Conservation (phyloP, 1,140 invertebrate genomes). For the Anadara kagoshimensis region DNA sequence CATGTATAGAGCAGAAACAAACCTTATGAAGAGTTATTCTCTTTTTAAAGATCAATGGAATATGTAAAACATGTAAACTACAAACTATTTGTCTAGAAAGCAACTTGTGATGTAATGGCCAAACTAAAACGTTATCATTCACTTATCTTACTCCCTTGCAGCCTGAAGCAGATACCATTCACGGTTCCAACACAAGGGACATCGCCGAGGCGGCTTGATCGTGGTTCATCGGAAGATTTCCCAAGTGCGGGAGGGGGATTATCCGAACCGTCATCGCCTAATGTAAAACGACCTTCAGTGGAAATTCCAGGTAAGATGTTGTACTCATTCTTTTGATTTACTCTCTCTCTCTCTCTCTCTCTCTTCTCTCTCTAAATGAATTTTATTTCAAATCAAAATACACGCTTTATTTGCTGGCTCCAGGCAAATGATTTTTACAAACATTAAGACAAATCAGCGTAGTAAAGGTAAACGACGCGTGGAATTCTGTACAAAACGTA, state of each 20-base stretch:
- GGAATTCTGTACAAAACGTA: no score
- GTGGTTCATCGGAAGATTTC: slow-evolving; percentile 42
- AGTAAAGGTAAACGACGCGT: neutral
- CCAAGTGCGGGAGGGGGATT: slow-evolving; percentile 44
- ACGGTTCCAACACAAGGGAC: slow-evolving; percentile 56
- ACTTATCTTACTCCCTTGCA: slow-evolving; percentile 64
- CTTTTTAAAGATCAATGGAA: no score
- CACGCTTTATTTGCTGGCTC: no score
- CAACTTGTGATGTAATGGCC: no score
- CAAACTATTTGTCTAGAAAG: no score
- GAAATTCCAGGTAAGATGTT: slow-evolving; percentile 63
- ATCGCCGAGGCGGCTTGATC: slow-evolving; percentile 31
- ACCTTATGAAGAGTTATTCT: no score
- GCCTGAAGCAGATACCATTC: slow-evolving; percentile 68
- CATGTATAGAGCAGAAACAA: no score
- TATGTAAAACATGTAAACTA: no score
- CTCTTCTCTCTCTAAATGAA: slow-evolving; percentile 16
- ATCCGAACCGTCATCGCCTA: slow-evolving; percentile 62
- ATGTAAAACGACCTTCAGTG: slow-evolving; percentile 62
- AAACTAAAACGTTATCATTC: slow-evolving; percentile 50
- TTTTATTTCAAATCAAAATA: no score
- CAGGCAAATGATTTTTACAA: neutral
- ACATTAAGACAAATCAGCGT: neutral
- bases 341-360: slow-evolving; percentile 24
- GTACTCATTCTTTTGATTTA: neutral